These are phyloP conservation scores for Aleadryas rufinucha DNA, from an alignment of 2,113 vertebrate genomes.

Conservation along the genomic window DNA sequence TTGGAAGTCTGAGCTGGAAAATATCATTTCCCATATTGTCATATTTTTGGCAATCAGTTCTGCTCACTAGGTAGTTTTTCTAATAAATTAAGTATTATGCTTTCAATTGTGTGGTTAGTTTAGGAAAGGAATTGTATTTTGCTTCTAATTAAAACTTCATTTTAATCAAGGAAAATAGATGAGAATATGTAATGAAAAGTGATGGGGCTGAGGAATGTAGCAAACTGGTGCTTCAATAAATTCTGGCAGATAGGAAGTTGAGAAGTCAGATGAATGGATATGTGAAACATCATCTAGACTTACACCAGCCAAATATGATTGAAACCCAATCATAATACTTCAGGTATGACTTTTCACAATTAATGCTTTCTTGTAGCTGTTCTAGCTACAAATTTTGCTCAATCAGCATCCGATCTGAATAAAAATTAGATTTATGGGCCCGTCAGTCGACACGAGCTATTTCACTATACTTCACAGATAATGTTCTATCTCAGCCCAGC, in stretches of 20 bases:
- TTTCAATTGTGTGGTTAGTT: not conserved
- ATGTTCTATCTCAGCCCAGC: not conserved
- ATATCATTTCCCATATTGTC: not conserved
- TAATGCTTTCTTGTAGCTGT: not conserved
- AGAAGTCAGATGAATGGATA: not conserved
- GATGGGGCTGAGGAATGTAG: not conserved
- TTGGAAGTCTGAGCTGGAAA: not conserved
- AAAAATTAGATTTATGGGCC: not conserved
- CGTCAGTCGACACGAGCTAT: rapidly evolving
- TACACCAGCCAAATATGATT: not conserved
- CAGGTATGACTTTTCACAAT: not conserved
- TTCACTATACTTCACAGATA: not conserved
- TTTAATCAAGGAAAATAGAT: not conserved
- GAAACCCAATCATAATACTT: not conserved
- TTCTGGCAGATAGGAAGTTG: not conserved
- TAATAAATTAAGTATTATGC: not conserved
- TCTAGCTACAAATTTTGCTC: not conserved
- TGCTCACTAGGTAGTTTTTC: not conserved
- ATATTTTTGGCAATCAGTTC: not conserved
- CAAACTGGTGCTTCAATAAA: not conserved
- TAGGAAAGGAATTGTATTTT: not conserved
- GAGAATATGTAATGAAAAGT: not conserved
- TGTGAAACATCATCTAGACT: not conserved
- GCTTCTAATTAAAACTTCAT: not conserved
- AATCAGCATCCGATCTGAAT: not conserved